These are phyloP conservation scores for Drosophila willistoni DNA, from an alignment of 1,140 invertebrate species.

Conservation along the genomic window DNA sequence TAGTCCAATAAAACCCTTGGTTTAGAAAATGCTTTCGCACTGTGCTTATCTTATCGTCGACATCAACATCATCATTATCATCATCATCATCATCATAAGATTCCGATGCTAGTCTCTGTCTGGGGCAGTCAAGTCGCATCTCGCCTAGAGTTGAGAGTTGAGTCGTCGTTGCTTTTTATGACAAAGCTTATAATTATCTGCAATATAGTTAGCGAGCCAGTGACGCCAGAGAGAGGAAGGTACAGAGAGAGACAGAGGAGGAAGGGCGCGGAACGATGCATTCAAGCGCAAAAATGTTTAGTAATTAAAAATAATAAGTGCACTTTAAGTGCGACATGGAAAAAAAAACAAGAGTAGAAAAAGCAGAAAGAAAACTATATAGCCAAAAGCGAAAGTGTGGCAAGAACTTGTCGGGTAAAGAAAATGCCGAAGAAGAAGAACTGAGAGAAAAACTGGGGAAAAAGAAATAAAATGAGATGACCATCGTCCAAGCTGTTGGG, in stretches of 20 bases:
- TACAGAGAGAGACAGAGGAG: background rate
- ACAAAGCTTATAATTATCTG: slow-evolving; percentile 48
- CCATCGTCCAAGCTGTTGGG: background rate
- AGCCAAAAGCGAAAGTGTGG: slow-evolving; percentile 25
- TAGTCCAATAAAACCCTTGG: too few species aligned
- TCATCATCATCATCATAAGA: background rate
- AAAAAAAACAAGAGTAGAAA: slow-evolving; percentile 6
- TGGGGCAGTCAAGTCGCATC: slow-evolving; percentile 6
- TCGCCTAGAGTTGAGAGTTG: slow-evolving; percentile 6
- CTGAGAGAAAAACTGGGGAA: background rate
- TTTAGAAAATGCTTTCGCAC: background rate
- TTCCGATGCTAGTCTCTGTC: slow-evolving; percentile 4
- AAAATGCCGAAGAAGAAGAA: background rate
- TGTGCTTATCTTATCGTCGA: background rate
- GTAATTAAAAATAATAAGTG: slow-evolving; percentile 64
- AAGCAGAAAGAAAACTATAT: background rate
- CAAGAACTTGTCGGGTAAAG: background rate
- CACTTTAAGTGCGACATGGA: slow-evolving; percentile 28
- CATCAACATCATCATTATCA: background rate
- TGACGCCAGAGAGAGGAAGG: background rate
- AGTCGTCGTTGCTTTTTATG: slow-evolving; percentile 18
- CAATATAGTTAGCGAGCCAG: slow-evolving; percentile 20
- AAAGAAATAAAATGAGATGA: slow-evolving; percentile 28
- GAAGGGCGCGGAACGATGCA: slow-evolving; percentile 8
- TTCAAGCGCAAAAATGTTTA: slow-evolving; percentile 45